A percentile compares a stretch with the other conserved stretches of the same genome.
Evolutionary conservation across 2,113 vertebrate species (phyloP).

Genomic region (Clarias macrocephalus): DNA sequence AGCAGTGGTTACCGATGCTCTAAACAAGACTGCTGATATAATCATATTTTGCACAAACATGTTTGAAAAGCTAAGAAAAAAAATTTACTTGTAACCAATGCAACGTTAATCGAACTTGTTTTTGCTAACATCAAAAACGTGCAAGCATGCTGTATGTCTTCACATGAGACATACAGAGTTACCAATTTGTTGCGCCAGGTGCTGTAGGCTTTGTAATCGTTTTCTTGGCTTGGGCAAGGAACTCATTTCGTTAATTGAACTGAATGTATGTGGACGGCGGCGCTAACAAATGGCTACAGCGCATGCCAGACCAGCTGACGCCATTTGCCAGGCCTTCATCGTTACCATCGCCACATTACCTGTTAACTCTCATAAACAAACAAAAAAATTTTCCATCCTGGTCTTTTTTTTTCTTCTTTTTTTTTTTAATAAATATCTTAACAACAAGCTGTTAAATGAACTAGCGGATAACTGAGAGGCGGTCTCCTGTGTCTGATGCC

Average conservation of each 20-base stretch:
- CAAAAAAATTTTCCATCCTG: neutral
- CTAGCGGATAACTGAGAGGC: neutral
- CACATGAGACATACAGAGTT: constrained; percentile 6
- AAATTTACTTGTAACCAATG: neutral
- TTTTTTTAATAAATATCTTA: neutral
- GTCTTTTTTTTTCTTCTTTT: neutral
- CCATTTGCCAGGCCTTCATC: constrained; percentile 14
- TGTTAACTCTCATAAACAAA: neutral
- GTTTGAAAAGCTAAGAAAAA: neutral
- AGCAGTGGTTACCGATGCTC: constrained; percentile 24
- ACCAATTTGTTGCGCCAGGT: constrained; percentile 39
- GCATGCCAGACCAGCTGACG: constrained; percentile 41
- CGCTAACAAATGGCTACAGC: constrained; percentile 45
- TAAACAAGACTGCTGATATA: constrained; percentile 5
- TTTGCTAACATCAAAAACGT: neutral
- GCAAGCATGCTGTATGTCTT: neutral
- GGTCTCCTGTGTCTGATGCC: neutral
- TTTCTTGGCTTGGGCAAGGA: constrained; percentile 55
- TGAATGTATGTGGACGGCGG: constrained; percentile 47
- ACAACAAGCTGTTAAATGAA: neutral
- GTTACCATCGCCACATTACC: neutral
- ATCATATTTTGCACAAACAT: constrained; percentile 5
- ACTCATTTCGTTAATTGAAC: constrained; percentile 57
- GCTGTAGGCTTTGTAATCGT: constrained; percentile 47
- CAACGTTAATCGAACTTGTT: neutral